Evolutionary conservation across 2,888 invertebrate species (phyloP), one percentile per base, ranked within the genome.

Genomic region (Thumatha senex): DNA sequence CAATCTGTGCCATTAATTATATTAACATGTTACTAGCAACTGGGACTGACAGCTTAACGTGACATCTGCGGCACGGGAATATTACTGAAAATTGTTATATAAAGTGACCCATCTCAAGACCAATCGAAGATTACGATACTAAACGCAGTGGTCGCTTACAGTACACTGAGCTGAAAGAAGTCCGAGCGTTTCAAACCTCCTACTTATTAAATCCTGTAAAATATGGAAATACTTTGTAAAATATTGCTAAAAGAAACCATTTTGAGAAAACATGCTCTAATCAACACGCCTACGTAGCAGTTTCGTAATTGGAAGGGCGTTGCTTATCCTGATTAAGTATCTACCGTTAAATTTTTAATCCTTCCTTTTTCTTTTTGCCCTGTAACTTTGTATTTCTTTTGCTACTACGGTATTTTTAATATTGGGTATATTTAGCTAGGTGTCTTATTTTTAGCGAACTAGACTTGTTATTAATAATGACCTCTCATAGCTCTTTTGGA

Each of bases 81-180:
- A n/a, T n/a, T n/a, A n/a, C n/a, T n/a, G n/a, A n/a, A n/a, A n/a
- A n/a, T n/a, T n/a, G n/a, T n/a, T n/a, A n/a, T n/a, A n/a, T n/a
- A n/a, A n/a, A n/a, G n/a, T n/a, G n/a, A n/a, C n/a, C n/a, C n/a
- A n/a, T n/a, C n/a, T n/a, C n/a, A n/a, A n/a, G n/a, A n/a, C n/a
- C n/a, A n/a, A n/a, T n/a, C n/a, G n/a, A n/a, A n/a, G n/a, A n/a
- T n/a, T n/a, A n/a, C n/a, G n/a, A n/a, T n/a, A n/a, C n/a, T n/a
- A n/a, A n/a, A n/a, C n/a, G n/a, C n/a, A n/a, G n/a, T n/a, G n/a
- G n/a, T n/a, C n/a, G n/a, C n/a, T n/a, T n/a, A n/a, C n/a, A n/a
- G n/a, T n/a, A n/a, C 40, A 8, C 11, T 44, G 30, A 18, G 15
- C 10, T 31, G 50, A 48, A 67, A 55, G 53, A 51, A 61, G 48